Evolutionary conservation across 2,888 invertebrate species (phyloP).

Genomic region (Anorthoa munda): DNA sequence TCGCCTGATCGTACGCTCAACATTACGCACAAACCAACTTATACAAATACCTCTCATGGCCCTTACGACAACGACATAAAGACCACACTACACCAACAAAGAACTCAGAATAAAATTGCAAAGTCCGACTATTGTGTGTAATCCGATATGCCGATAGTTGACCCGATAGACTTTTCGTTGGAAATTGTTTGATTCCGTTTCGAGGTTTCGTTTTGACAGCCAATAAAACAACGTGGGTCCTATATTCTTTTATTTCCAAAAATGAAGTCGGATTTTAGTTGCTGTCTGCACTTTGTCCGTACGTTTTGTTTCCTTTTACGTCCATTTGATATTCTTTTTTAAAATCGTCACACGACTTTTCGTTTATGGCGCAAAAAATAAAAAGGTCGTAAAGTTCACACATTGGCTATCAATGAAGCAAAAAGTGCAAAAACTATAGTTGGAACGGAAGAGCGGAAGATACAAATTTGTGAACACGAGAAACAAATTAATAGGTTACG

Average conservation of each 20-base stretch:
- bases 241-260: constrained; percentile 59
- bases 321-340: constrained; percentile 60
- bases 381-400: constrained; percentile 64
- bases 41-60: constrained; percentile 63
- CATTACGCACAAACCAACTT: constrained; percentile 81
- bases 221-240: constrained; percentile 68
- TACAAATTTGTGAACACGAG: constrained; percentile 88
- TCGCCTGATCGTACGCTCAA: constrained; percentile 84
- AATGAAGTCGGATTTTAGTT: constrained; percentile 61
- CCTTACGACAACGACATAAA: constrained; percentile 73
- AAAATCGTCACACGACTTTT: constrained; percentile 60
- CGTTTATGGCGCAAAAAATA: constrained; percentile 58
- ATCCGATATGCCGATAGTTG: constrained; percentile 86
- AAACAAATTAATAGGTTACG: constrained; percentile 86
- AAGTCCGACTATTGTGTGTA: constrained; percentile 84
- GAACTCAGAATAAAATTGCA: constrained; percentile 69
- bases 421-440: constrained; percentile 72
- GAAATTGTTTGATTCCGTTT: constrained; percentile 85
- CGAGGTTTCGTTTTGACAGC: constrained; percentile 77
- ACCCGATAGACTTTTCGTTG: constrained; percentile 81
- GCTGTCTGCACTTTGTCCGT: constrained; percentile 62
- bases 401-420: constrained; percentile 64
- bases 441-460: constrained; percentile 81
- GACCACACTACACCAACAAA: constrained; percentile 66
- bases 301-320: constrained; percentile 59